Conservation (phyloP, 2,797 vertebrate genomes). For the Myotis myotis region DNA sequence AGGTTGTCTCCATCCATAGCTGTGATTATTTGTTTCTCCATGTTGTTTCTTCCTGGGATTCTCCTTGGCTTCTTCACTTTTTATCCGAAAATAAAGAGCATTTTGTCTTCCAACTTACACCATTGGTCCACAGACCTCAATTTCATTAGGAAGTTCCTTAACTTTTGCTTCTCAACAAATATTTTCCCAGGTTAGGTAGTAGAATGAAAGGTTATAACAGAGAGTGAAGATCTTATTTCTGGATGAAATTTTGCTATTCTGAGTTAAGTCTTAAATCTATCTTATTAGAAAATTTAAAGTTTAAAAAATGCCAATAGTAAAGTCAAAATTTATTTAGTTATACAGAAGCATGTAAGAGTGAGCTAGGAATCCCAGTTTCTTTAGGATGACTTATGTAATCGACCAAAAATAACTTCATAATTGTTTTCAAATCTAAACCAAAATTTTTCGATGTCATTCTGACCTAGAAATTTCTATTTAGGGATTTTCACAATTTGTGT, state of each 20-base stretch:
- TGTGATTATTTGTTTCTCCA: not conserved
- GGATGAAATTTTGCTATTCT: not conserved
- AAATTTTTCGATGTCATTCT: not conserved
- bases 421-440: slow-evolving; percentile 18
- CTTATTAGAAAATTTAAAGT: not conserved
- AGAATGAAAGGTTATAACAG: not conserved
- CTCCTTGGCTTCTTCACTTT: slow-evolving; percentile 27
- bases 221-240: not conserved
- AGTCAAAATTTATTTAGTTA: slow-evolving; percentile 39
- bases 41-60: not conserved
- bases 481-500: not conserved
- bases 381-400: not conserved
- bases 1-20: not conserved
- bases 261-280: slow-evolving; percentile 35
- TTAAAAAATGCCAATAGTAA: not conserved
- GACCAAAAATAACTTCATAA: not conserved
- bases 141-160: not conserved
- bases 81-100: not conserved
- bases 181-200: not conserved
- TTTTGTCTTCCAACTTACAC: not conserved
- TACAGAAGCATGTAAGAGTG: not conserved
- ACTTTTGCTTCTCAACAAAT: not conserved
- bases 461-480: slow-evolving; percentile 11
- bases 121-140: not conserved
- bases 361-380: not conserved